Conservation (phyloP, 1,140 invertebrate species). For the Eubasilissa regina region DNA sequence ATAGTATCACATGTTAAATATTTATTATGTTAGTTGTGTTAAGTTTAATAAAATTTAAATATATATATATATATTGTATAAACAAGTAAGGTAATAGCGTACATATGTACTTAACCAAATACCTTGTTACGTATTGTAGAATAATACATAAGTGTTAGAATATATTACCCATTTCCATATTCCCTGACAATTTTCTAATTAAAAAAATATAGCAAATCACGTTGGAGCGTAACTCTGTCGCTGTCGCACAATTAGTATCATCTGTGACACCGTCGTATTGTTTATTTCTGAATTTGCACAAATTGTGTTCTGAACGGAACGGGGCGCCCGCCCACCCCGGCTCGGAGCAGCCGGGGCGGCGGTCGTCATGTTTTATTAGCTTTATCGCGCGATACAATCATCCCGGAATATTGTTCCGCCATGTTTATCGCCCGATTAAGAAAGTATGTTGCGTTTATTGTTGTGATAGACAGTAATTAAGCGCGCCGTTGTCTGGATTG, state of each 20-base stretch:
- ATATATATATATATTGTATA: no score
- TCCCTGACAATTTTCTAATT: conserved; percentile 13
- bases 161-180: no score
- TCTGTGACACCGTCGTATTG: conserved; percentile 34
- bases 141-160: no score
- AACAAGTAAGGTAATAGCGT: no score
- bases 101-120: no score
- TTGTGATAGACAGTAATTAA: conserved; percentile 50
- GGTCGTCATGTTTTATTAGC: conserved; percentile 51
- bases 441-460: conserved; percentile 51
- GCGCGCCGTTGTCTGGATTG: conserved; percentile 44
- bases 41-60: no score
- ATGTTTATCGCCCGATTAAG: conserved; percentile 50
- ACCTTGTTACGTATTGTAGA: no score
- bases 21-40: no score
- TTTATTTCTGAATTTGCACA: conserved; percentile 34
- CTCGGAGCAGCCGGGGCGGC: conserved; percentile 22
- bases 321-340: not conserved
- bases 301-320: conserved; percentile 28
- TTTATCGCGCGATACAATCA: conserved; percentile 48
- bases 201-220: conserved; percentile 36
- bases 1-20: no score
- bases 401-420: conserved; percentile 48
- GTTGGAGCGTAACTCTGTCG: conserved; percentile 17
- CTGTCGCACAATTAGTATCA: conserved; percentile 33